Evolutionary conservation across 2,888 invertebrate genomes (phyloP), one percentile per base, ranked within the genome.

Genomic region (Rhingia rostrata): DNA sequence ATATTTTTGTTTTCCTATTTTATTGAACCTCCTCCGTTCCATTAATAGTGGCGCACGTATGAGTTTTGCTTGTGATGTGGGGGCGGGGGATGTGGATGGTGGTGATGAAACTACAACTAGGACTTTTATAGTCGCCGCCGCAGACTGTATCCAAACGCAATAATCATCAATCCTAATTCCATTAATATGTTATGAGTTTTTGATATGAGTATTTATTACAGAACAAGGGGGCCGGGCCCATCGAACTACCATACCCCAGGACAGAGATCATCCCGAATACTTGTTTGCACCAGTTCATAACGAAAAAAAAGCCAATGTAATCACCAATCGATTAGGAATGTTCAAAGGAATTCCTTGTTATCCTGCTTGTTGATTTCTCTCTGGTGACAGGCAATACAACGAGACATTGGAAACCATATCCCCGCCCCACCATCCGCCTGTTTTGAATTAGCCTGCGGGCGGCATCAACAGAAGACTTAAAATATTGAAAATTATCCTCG

Each of bases 131-230:
- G 66, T 58, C 53, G 35, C 63, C 45, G 61, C n/a, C 73, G 45
- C 69, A 30, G 49, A 77, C 60, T 70, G 64, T 90, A 90, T 90
- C 90, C 90, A 90, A 90, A 90, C 88, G 90, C 90, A 91, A 90
- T 90, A 90, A 90, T 90, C 90, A 90, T 90, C 91, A 90, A 90
- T 90, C 90, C 89, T 91, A 90, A 90, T 90, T 90, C 84, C 84
- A 84, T 84, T 84, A 84, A 84, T 80, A 80, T 80, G 84, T 84
- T 84, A 84, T 84, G 84, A 84, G 84, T 80, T 84, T 75, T 84
- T 84, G 84, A 84, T 84, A 84, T 80, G 80, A 84, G 84, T 84
- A 84, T 84, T 84, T 84, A 84, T 80, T 84, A 51, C 32, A 22
- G 63, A 35, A 33, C 56, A 32, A 66, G 51, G 56, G 41, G 60